phyloP scores from a whole-genome alignment of 2,113 vertebrate genomes.

The Trematomus loennbergii region DNA sequence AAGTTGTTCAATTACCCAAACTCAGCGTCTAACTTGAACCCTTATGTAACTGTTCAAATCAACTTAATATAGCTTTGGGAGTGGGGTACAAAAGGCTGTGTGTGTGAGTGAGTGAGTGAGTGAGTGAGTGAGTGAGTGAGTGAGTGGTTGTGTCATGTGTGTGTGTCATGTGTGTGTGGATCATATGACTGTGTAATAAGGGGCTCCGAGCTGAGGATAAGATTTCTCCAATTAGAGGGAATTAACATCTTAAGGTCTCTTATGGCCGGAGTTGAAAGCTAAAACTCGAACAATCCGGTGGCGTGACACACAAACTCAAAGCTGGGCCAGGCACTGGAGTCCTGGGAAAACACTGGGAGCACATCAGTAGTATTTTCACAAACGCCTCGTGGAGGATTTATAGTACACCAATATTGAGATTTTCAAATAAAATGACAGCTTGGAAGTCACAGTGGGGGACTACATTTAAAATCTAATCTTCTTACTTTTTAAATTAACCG shows the following conservation, averaged over 20 bases:
- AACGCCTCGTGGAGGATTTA: too few species aligned
- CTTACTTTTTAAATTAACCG: background rate
- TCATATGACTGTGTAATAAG: constrained; percentile 56
- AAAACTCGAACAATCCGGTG: constrained; percentile 15
- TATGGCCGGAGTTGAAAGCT: constrained; percentile 52
- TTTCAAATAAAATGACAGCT: constrained; percentile 17
- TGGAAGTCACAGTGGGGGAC: background rate
- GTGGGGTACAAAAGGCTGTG: constrained; percentile 37
- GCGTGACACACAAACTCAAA: constrained; percentile 52
- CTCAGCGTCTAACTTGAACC: constrained; percentile 10
- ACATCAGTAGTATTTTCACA: background rate
- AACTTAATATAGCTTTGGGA: constrained; percentile 52
- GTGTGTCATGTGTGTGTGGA: constrained; percentile 53
- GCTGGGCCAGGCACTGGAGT: constrained; percentile 3
- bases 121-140: too few species aligned
- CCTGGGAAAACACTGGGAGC: constrained; percentile 30
- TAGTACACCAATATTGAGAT: too few species aligned
- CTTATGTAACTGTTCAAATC: constrained; percentile 35
- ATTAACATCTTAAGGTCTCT: constrained; percentile 65
- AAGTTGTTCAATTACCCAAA: constrained; percentile 1
- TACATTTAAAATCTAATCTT: background rate
- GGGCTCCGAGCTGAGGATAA: constrained; percentile 16
- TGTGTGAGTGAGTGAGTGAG: too few species aligned
- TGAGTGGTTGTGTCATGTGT: background rate
- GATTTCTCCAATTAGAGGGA: constrained; percentile 75